Evolutionary conservation across 2,888 invertebrate species (phyloP).

Genomic region (Pantelozetes paolii): DNA sequence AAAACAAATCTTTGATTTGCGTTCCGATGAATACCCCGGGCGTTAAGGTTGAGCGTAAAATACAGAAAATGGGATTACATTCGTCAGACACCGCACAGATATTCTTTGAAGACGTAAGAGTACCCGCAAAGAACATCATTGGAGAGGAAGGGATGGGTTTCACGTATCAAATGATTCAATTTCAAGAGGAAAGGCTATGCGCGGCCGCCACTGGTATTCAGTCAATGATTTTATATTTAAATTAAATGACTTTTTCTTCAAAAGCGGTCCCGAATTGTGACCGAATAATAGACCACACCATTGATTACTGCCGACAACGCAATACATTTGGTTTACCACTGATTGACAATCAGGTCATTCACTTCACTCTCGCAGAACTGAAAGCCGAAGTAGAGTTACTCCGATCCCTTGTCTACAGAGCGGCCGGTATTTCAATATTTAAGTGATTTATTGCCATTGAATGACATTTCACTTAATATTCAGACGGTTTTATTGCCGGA

Average conservation of each 20-base stretch:
- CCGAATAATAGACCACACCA: slow-evolving; percentile 54
- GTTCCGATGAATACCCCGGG: slow-evolving; percentile 56
- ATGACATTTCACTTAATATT: no score
- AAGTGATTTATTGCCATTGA: no score
- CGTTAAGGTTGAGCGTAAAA: slow-evolving; percentile 45
- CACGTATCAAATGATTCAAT: slow-evolving; percentile 59
- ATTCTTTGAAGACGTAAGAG: slow-evolving; percentile 58
- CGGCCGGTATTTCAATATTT: slow-evolving; percentile 52
- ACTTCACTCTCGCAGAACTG: slow-evolving; percentile 58
- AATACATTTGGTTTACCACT: slow-evolving; percentile 56
- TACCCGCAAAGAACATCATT: slow-evolving; percentile 56
- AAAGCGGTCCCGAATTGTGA: slow-evolving; percentile 52
- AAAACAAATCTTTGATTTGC: slow-evolving; percentile 58
- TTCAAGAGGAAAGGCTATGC: slow-evolving; percentile 58
- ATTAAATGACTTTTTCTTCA: slow-evolving; percentile 1
- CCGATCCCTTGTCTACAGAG: slow-evolving; percentile 55
- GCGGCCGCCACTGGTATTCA: slow-evolving; percentile 51
- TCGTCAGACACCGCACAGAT: slow-evolving; percentile 58
- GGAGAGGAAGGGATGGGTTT: slow-evolving; percentile 58
- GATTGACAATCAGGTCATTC: slow-evolving; percentile 55
- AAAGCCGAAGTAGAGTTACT: slow-evolving; percentile 58
- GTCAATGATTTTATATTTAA: not conserved
- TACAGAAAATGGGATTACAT: slow-evolving; percentile 58
- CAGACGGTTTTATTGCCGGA: slow-evolving; percentile 51
- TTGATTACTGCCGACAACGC: slow-evolving; percentile 56